Evolutionary conservation across 2,888 invertebrate species (phyloP), one percentile per base, ranked within the genome.

Genomic region (Diabrotica balteata): DNA sequence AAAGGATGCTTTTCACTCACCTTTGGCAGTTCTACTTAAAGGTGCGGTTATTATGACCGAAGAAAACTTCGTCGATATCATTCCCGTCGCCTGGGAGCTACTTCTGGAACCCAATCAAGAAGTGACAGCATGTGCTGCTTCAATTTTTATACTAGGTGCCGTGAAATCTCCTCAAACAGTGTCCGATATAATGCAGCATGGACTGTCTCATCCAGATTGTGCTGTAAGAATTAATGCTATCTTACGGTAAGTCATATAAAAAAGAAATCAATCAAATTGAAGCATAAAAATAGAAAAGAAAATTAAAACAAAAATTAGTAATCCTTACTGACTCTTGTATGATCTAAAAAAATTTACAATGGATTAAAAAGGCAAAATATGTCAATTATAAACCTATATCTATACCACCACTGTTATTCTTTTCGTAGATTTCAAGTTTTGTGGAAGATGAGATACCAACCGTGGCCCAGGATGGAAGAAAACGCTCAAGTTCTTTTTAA

Each of bases 391-490:
- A 32, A 32, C 5, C 1, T 32, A 32, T 32, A 32, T 32, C 32
- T 32, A 32, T 32, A 4, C 32, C 32, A 32, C 5, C 4, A 32
- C 4, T 32, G 4, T 32, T 32, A 5, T 54, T 43, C 6, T 45
- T 52, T 42, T 70, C 74, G 43, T 67, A 90, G 94, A 70, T 97
- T 96, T 84, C 94, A 97, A 88, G 93, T 95, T 1, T 88, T 99
- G 73, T 99, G 98, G 98, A 95, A 96, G 80, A 91, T 96, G 75
- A 89, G 99, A 2, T 97, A 96, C 82, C 99, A 99, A 87, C 97
- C 97, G 0, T 99, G 99, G 99, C 96, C 98, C 0, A 89, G 98
- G 67, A 97, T 99, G 98, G 99, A 99, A 83, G 98, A 98, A 80
- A 94, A 95, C 7, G 98, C 98, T 0, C 96, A 97, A 67, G 85